Base-by-base conservation (phyloP, 2,888 invertebrate genomes). In the Calliscelio sp. region DNA sequence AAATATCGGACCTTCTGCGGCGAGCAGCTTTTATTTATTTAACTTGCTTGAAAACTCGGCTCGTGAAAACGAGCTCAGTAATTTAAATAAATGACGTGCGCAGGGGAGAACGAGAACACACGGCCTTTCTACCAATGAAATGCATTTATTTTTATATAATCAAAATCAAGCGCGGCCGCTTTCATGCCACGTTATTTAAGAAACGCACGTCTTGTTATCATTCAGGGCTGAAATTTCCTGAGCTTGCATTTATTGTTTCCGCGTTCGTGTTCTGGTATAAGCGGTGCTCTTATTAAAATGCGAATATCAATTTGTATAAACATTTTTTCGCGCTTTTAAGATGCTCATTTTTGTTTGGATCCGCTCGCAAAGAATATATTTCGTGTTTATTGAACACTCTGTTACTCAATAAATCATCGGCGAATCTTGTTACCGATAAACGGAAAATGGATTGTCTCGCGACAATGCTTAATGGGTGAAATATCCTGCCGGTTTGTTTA, bases 1-100 rank as follows among this genome's bases (percentile, higher is more conserved):
- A 77, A 84, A 75, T 81, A 81, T 84, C 75, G 75, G 70, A 66
- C 70, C 51, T 71, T 77, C 77, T 81, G 80, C 57, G 44, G 18
- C 44, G 22, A 49, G 53, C 77, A 77, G 77, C 66, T 81, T 75
- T 77, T 81, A 80, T 84, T 79, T 84, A 84, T 83, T 83, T 78
- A 83, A 61, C 66, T 41, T 20, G 70, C 51, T 49, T 25, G 77
- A 73, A 77, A 77, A 41, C 73, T 68, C 41, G 65, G 18, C 22
- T 38, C 35, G 83, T 16, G 74, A 65, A 61, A 68, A 70, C 57
- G 61, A 46, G 35, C 51, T 25, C 14, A 46, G 73, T 79, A 83
- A 74, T 83, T 84, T 79, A 75, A 84, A 84, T 75, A 70, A 79
- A 79, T 73, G 75, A 75, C 71, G 32, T 53, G 46, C 41, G n/a